Percentiles rank a stretch among this genome's conserved stretches.
phyloP scores from a whole-genome alignment of 2,888 invertebrate genomes.

The Acanthosepion lycidas region DNA sequence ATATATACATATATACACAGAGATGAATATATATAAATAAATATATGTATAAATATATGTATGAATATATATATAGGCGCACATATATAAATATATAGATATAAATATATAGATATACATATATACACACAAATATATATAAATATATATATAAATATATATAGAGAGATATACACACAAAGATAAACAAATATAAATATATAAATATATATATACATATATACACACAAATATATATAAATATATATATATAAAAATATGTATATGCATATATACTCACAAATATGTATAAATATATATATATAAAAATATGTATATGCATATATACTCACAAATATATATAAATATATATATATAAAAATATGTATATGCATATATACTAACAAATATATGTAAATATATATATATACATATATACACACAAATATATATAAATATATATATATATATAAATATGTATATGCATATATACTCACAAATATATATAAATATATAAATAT shows the following conservation, averaged over 20 bases:
- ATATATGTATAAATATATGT: too few species aligned
- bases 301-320: not conserved
- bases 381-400: too few species aligned
- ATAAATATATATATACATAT: not conserved
- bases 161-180: rapidly evolving
- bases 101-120: too few species aligned
- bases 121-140: too few species aligned
- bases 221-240: not conserved
- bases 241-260: not conserved
- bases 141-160: too few species aligned
- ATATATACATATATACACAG: not conserved
- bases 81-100: not conserved
- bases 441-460: too few species aligned
- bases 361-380: not conserved
- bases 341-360: not conserved
- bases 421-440: too few species aligned
- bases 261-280: not conserved
- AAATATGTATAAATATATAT: not conserved
- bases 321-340: not conserved
- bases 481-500: too few species aligned
- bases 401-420: too few species aligned
- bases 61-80: not conserved
- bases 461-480: too few species aligned
- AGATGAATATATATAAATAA: too few species aligned
- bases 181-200: not conserved